Base-by-base conservation (phyloP, 2,797 vertebrate genomes). In the Salmo trutta region DNA sequence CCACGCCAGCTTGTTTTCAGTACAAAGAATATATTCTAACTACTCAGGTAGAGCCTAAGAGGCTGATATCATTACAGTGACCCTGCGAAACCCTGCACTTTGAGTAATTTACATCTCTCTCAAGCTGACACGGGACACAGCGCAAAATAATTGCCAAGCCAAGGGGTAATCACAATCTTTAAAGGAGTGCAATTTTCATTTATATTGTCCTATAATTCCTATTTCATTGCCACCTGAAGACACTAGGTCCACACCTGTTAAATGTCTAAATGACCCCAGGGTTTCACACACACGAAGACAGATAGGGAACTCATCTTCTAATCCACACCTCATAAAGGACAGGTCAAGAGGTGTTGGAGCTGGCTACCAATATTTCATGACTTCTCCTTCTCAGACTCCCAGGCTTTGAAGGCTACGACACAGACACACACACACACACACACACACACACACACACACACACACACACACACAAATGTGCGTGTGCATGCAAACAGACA, bases 41-140 rank as follows among this genome's bases (percentile, higher is more conserved):
- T 31, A 31, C 51, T 69, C 65, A 70, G 71, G 53, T 76, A 77
- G 66, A 74, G 53, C 21, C 52, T 24, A 36, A 24, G 59, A 14
- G 51, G 21, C 52, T 12, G 24, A 59, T 21, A 27, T 75, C 79
- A 75, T 73, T 36, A 65, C 74, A 33, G 29, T 14, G 16, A 29
- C 67, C 62, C 77, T 64, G 59, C 17, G 62, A 41, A 71, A 33
- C 71, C 65, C 56, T 27, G 21, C 65, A 62, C 79, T 67, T 5
- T 31, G 56, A 71, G 73, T 74, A 51, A 82, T 83, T 83, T 83
- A 67, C 77, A 85, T 74, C 82, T 75, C 68, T 64, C 24, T 69
- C 73, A 53, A 74, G 64, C 53, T 68, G 56, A 74, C 31, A 53
- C 33, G 19, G 73, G 72, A 41, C 59, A 47, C 33, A 27, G 68